Base-by-base conservation (phyloP, 2,797 vertebrate genomes). In the Leptatherina wallacei region DNA sequence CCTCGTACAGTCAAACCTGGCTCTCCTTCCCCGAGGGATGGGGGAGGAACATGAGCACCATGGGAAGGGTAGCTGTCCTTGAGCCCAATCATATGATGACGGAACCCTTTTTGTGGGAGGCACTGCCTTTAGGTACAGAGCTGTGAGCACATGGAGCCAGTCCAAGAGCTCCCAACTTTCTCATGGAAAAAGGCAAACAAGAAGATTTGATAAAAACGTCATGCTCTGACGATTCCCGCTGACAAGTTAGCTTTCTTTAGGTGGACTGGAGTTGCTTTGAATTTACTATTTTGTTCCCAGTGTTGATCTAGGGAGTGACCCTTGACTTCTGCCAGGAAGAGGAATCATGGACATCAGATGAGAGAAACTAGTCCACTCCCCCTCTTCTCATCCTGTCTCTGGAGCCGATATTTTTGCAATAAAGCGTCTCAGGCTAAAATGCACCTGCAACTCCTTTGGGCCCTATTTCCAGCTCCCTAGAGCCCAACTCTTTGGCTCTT, bases 61-160 rank as follows among this genome's bases (percentile, higher is more conserved):
- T 95, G 95, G 93, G 95, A 95, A 95, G 94, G 90, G 86, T 86
- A 85, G 88, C 81, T 70, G 88, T 94, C 93, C 92, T 90, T 65
- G 64, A 88, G 88, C 80, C 49, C 29, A 40, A 69, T 77, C 91
- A 92, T 85, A 90, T 94, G 92, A 92, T 52, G 71, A 49, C 72
- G 86, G 84, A 85, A 67, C 49, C 47, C 71, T 73, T 84, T 89
- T 75, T 83, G 73, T 90, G 85, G 86, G 91, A 93, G 91, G 84
- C 74, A 54, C 80, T 82, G 87, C 82, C 78, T 85, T 89, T 88
- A 94, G 91, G 93, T 94, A 66, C 80, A 71, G 40, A 82, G 84
- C 86, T 87, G 85, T 81, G 76, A 91, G 87, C 73, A 74, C 76
- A 78, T 94, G 93, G 94, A 94, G 67, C 51, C 13, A 1, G 77